Conservation (phyloP, 2,888 invertebrate genomes). For the Chironomus tentans region DNA sequence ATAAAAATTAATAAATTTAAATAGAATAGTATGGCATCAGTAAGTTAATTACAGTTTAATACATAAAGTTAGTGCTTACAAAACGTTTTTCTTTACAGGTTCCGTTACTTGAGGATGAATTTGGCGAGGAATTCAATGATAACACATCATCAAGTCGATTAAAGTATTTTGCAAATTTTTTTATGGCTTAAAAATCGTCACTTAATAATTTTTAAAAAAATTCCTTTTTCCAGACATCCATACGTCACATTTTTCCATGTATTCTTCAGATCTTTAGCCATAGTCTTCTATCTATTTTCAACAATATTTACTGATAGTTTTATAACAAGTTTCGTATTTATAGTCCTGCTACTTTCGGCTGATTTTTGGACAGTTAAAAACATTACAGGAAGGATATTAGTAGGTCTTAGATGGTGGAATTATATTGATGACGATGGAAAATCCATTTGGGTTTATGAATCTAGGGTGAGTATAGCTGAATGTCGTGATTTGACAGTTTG, state of each 20-base stretch:
- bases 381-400: slow-evolving; percentile 85
- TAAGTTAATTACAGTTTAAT: slow-evolving; percentile 20
- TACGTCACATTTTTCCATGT: slow-evolving; percentile 88
- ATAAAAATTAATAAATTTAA: slow-evolving; percentile 10
- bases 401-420: slow-evolving; percentile 99
- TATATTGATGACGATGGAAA: slow-evolving; percentile 95
- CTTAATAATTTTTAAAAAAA: not conserved
- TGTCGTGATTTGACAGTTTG: too few relatives aligned
- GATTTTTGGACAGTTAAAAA: slow-evolving; percentile 98
- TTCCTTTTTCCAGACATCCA: slow-evolving; percentile 62
- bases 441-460: slow-evolving; percentile 97
- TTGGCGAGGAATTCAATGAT: slow-evolving; percentile 20
- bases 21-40: slow-evolving; percentile 26
- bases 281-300: slow-evolving; percentile 83
- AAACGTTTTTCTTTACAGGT: slow-evolving; percentile 52
- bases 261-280: slow-evolving; percentile 72
- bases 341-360: slow-evolving; percentile 83
- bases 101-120: slow-evolving; percentile 65
- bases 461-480: slow-evolving; percentile 61
- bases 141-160: slow-evolving; percentile 10
- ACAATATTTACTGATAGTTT: slow-evolving; percentile 85
- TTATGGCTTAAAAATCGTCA: not conserved
- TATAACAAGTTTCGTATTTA: slow-evolving; percentile 89
- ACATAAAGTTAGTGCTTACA: slow-evolving; percentile 10
- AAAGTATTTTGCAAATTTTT: not conserved